phyloP scores from a whole-genome alignment of 2,888 invertebrate species.

The Himalopsyche japonica region DNA sequence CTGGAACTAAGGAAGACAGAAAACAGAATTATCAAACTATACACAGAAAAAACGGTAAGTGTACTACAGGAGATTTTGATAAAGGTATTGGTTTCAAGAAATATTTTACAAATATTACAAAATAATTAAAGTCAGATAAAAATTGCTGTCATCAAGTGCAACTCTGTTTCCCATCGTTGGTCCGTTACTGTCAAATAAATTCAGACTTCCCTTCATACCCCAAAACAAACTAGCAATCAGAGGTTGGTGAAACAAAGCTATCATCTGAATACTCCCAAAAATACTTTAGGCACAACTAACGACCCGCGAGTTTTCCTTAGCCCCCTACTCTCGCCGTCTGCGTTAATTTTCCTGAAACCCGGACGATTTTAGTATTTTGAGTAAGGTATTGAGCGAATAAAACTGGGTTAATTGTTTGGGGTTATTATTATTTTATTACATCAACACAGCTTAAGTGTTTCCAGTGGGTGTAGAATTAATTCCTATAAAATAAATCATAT shows the following conservation, averaged over 20 bases:
- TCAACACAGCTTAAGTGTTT: not conserved
- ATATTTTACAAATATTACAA: no score
- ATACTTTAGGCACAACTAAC: not conserved
- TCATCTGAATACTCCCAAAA: not conserved
- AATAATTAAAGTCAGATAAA: no score
- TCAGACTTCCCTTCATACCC: conserved; percentile 2
- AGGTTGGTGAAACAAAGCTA: not conserved
- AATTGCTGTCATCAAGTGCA: not conserved
- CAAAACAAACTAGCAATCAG: conserved; percentile 9
- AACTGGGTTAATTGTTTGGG: not conserved
- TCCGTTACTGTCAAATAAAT: conserved; percentile 16
- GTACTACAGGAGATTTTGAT: no score
- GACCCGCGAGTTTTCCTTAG: not conserved
- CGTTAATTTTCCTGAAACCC: not conserved
- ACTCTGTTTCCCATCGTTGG: not conserved
- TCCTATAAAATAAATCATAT: no score
- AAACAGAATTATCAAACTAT: no score
- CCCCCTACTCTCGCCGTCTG: not conserved
- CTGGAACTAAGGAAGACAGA: no score
- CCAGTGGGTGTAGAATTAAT: no score
- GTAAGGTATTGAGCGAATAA: not conserved
- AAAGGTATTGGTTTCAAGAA: no score
- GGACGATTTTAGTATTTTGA: not conserved
- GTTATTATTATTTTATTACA: not conserved
- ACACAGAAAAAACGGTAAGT: no score